phyloP scores from a whole-genome alignment of 2,797 vertebrate genomes.

The Hippoglossus hippoglossus region DNA sequence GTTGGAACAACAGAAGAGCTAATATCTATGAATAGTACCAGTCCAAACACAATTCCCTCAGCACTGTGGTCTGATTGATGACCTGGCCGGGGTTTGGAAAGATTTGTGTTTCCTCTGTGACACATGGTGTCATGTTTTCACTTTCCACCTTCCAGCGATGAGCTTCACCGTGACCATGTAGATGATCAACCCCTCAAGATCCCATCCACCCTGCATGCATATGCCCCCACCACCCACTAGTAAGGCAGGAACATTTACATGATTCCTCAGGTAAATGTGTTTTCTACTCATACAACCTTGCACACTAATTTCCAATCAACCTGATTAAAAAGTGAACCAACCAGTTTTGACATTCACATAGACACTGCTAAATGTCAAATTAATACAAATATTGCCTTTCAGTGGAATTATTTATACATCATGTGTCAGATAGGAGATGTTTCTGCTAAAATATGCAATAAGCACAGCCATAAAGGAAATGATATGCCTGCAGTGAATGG shows the following conservation, averaged over 20 bases:
- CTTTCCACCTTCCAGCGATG: not conserved
- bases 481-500: slow-evolving; percentile 30
- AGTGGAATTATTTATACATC: not conserved
- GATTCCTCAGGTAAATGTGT: slow-evolving; percentile 1
- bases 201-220: too few relatives aligned
- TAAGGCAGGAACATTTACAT: not conserved
- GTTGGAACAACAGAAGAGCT: not conserved
- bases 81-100: not conserved
- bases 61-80: not conserved
- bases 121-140: not conserved
- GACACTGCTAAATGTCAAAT: not conserved
- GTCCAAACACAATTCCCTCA: not conserved
- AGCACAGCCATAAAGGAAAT: slow-evolving; percentile 19
- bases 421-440: slow-evolving; percentile 12
- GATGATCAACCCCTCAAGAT: too few relatives aligned
- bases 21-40: not conserved
- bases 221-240: not conserved
- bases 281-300: not conserved
- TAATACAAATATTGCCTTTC: not conserved
- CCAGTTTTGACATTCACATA: not conserved
- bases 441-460: slow-evolving; percentile 18
- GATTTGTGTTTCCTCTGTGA: too few relatives aligned
- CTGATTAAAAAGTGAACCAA: not conserved
- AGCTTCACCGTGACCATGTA: not conserved
- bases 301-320: not conserved